phyloP scores from a whole-genome alignment of 2,113 vertebrate genomes.

The Sander vitreus region DNA sequence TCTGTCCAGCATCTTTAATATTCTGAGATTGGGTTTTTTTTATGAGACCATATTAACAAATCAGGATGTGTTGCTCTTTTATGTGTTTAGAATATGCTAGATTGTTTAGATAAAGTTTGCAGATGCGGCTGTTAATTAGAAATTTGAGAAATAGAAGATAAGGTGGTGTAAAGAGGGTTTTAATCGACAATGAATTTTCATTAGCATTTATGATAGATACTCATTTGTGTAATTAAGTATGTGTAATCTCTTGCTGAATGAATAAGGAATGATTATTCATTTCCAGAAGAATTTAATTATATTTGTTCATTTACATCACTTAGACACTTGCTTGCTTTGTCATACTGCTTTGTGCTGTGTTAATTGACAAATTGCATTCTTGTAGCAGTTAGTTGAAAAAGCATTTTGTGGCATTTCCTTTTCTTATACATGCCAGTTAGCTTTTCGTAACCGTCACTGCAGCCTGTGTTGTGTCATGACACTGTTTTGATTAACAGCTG shows the following conservation, averaged over 20 bases:
- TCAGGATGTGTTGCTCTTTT: no score
- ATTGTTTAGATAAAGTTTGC: background rate
- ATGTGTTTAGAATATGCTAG: background rate
- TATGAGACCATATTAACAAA: background rate
- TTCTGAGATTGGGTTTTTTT: background rate
- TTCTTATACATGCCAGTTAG: background rate
- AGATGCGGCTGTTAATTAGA: background rate
- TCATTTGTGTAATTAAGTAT: background rate
- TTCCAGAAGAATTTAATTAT: background rate
- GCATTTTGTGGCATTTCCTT: background rate
- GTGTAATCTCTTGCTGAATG: background rate
- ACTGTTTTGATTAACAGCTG: slow-evolving; percentile 2
- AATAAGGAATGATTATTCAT: background rate
- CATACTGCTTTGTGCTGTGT: background rate
- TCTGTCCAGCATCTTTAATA: background rate
- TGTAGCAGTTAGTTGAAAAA: background rate
- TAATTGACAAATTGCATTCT: background rate
- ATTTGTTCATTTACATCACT: background rate
- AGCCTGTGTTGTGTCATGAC: background rate
- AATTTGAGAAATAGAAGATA: background rate
- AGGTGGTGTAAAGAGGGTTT: background rate
- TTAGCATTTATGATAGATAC: background rate
- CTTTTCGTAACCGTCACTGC: background rate
- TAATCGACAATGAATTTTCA: background rate
- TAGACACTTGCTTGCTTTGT: background rate